A percentile compares a stretch with the other conserved stretches of the same genome.
Conservation (phyloP, 1,140 invertebrate species). For the Drosophila takahashii region DNA sequence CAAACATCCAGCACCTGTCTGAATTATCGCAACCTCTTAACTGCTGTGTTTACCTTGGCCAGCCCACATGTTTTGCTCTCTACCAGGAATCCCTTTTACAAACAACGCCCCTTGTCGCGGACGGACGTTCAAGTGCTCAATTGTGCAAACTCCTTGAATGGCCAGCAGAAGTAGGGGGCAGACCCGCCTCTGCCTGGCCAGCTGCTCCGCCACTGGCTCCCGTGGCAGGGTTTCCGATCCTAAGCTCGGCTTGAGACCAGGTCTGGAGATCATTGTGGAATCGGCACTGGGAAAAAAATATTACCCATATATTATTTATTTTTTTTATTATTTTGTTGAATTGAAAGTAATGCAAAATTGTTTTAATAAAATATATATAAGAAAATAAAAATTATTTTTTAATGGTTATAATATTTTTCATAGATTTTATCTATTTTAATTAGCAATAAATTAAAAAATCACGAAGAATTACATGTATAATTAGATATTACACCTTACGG, state of each 20-base stretch:
- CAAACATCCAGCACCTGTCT: slow-evolving; percentile 30
- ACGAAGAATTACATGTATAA: too few relatives aligned
- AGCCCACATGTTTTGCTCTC: slow-evolving; percentile 33
- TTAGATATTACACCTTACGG: too few relatives aligned
- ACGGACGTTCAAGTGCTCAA: slow-evolving; percentile 71
- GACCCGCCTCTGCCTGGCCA: slow-evolving; percentile 39
- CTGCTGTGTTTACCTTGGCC: slow-evolving; percentile 51
- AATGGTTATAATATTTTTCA: too few relatives aligned
- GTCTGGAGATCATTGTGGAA: slow-evolving; percentile 11
- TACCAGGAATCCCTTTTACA: slow-evolving; percentile 51
- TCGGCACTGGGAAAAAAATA: slow-evolving; percentile 22
- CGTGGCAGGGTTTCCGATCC: slow-evolving; percentile 18
- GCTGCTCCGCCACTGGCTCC: slow-evolving; percentile 37
- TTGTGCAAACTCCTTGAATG: slow-evolving; percentile 64
- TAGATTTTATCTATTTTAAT: too few relatives aligned
- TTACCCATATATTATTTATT: too few relatives aligned
- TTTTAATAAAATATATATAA: too few relatives aligned
- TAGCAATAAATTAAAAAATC: too few relatives aligned
- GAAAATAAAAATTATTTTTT: too few relatives aligned
- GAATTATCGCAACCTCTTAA: slow-evolving; percentile 32
- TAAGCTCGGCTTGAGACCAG: slow-evolving; percentile 10
- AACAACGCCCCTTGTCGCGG: slow-evolving; percentile 58
- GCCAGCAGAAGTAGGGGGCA: slow-evolving; percentile 9
- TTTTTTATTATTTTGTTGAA: too few relatives aligned
- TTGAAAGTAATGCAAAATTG: too few relatives aligned